Conservation (phyloP, 2,113 vertebrate genomes). For the Tylochromis polylepis region DNA sequence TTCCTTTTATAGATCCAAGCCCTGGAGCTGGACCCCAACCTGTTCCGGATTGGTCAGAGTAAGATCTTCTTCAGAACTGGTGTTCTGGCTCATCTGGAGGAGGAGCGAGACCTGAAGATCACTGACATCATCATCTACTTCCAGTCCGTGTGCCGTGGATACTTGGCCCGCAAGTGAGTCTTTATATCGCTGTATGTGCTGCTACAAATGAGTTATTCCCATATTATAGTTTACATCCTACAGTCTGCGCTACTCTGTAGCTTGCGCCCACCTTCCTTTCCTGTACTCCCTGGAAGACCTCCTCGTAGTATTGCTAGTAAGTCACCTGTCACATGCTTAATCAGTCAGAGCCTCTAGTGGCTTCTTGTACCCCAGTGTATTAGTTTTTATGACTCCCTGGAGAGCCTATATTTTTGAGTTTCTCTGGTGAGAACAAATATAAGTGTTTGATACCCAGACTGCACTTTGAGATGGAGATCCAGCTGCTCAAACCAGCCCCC, state of each 20-base stretch:
- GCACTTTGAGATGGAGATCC: neutral
- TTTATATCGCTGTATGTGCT: neutral
- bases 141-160: constrained; percentile 94
- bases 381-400: neutral
- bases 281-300: neutral
- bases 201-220: neutral
- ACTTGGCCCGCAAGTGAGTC: constrained; percentile 92
- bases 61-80: constrained; percentile 99
- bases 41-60: constrained; percentile 97
- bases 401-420: neutral
- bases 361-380: neutral
- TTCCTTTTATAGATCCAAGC: constrained; percentile 81
- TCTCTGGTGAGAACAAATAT: neutral
- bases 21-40: constrained; percentile 91
- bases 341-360: neutral
- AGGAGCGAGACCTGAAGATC: constrained; percentile 96
- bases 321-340: neutral
- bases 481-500: neutral
- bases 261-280: neutral
- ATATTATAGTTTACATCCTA: neutral
- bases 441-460: neutral
- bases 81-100: constrained; percentile 93
- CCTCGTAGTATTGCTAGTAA: neutral
- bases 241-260: rapidly evolving
- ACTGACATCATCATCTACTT: constrained; percentile 98